Evolutionary conservation across 2,888 invertebrate genomes (phyloP), one percentile per base, ranked within the genome.

Genomic region (Tinea trinotella): DNA sequence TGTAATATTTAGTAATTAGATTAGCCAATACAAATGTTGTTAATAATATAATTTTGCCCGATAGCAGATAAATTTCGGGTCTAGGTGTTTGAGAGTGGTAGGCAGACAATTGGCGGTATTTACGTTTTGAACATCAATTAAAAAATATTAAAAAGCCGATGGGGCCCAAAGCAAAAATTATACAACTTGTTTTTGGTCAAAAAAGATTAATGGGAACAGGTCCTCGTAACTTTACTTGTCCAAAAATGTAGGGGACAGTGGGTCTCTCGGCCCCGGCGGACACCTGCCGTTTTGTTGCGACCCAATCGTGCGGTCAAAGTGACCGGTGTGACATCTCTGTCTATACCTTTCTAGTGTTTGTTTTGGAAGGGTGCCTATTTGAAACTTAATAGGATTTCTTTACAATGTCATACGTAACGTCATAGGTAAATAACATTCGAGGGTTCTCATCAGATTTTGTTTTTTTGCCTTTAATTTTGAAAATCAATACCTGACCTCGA

Each of bases 201-300:
- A n/a, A 7, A 30, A 30, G 30, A 30, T 30, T 30, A 30, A 30
- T 30, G 30, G 30, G 30, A 30, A 30, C 30, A 30, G 30, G 30
- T 30, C 30, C 30, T 30, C 30, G 30, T 30, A 30, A 30, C 30
- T 30, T 30, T 30, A 1, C 30, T 30, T 30, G 30, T 7, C 30
- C 30, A 30, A 30, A n/a, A 30, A 30, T 22, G n/a, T 30, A 30
- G 30, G 30, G 30, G 30, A 40, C 40, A 40, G 6, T 13, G 40
- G 40, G 13, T 40, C 10, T 40, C 6, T 19, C n/a, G 6, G 17
- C 9, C 46, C 46, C 19, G n/a, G 7, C 18, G 46, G 46, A 46
- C 46, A 46, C 46, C 46, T 46, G 46, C 46, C 46, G 46, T 17
- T 12, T n/a, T 17, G 46, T 17, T 9, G 40, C 40, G 40, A 13